Evolutionary conservation across 2,797 vertebrate genomes (phyloP).

Genomic region (Erethizon dorsatum): DNA sequence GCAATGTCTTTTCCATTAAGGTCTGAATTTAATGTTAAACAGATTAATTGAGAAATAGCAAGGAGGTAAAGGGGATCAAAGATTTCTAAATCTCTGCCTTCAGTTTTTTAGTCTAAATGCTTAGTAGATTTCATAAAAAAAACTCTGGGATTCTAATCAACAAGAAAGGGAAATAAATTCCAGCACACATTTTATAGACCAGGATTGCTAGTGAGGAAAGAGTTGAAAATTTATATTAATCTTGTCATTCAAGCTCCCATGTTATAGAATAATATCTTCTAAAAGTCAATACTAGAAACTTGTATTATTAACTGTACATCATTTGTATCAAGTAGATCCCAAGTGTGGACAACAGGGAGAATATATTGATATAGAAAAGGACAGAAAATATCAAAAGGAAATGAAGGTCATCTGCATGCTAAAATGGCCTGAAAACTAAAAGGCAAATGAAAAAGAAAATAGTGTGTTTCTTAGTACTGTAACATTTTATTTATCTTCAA

Average conservation of each 20-base stretch:
- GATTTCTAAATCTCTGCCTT: conserved; percentile 49
- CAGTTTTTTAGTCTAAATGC: background rate
- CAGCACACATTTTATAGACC: background rate
- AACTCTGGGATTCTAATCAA: background rate
- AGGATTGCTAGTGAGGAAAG: background rate
- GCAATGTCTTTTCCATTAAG: background rate
- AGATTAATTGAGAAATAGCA: conserved; percentile 59
- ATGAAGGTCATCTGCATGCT: background rate
- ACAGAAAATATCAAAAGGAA: background rate
- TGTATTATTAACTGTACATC: background rate
- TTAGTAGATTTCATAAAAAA: background rate
- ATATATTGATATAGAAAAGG: background rate
- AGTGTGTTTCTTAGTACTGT: background rate
- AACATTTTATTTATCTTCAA: conserved; percentile 17
- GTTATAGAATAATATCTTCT: background rate
- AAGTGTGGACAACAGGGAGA: background rate
- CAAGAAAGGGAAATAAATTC: conserved; percentile 3
- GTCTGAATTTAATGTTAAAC: conserved; percentile 3
- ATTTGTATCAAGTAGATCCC: background rate
- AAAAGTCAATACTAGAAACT: background rate
- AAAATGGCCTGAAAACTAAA: background rate
- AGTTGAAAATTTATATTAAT: background rate
- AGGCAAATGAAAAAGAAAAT: background rate
- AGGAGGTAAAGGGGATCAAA: background rate
- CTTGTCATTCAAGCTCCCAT: conserved; percentile 22